These are phyloP conservation scores for Galbula dea DNA, from an alignment of 2,113 vertebrate genomes.

Conservation along the genomic window DNA sequence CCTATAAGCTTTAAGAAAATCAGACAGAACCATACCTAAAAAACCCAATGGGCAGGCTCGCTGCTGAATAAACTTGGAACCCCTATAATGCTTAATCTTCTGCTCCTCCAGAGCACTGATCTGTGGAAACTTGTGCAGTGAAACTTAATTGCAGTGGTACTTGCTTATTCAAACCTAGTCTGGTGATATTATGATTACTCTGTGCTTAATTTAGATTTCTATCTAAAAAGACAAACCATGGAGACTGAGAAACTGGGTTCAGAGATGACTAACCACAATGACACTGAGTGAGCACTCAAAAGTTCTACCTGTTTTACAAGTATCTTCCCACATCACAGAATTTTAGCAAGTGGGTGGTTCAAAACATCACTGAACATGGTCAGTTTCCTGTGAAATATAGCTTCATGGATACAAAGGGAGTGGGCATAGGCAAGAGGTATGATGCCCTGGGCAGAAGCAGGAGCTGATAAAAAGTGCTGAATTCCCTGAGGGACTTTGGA, in stretches of 20 bases:
- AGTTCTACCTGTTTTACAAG: not conserved
- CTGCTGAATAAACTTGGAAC: not conserved
- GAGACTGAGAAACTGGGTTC: not conserved
- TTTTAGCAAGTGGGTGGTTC: not conserved
- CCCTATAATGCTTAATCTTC: not conserved
- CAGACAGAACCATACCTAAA: not conserved
- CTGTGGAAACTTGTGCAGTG: not conserved
- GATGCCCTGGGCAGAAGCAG: not conserved
- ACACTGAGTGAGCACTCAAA: not conserved
- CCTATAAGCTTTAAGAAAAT: not conserved
- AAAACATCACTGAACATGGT: rapidly evolving
- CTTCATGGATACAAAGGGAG: not conserved
- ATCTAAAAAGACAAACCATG: not conserved
- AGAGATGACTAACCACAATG: not conserved
- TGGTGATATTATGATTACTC: not conserved
- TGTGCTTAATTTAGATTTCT: not conserved
- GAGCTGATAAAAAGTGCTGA: not conserved
- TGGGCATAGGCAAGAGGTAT: not conserved
- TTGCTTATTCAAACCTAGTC: not conserved
- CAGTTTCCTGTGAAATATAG: not conserved
- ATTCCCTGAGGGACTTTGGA: not conserved
- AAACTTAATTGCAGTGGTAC: not conserved
- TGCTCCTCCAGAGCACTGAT: not conserved
- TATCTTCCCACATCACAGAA: not conserved
- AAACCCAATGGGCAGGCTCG: not conserved